Conservation (phyloP, 2,797 vertebrate genomes). For the Pipistrellus kuhlii region DNA sequence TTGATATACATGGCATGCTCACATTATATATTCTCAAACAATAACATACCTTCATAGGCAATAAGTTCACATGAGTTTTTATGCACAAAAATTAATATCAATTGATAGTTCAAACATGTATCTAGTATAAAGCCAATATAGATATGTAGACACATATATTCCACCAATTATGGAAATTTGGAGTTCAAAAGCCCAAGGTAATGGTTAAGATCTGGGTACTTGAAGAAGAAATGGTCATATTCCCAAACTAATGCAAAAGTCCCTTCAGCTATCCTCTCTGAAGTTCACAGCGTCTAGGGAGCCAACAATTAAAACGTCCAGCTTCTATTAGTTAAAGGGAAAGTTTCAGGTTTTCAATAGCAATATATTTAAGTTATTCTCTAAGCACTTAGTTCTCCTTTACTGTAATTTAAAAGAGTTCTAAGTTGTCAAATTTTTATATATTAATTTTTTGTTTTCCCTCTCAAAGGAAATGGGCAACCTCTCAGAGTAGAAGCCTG, state of each 20-base stretch:
- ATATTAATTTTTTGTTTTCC: conserved; percentile 40
- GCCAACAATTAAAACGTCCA: not conserved
- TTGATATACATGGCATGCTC: not conserved
- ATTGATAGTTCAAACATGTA: not conserved
- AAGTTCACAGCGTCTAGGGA: not conserved
- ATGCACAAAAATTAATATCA: conserved; percentile 20
- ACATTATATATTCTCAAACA: conserved; percentile 46
- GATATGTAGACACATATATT: not conserved
- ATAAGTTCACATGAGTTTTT: not conserved
- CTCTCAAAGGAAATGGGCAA: not conserved
- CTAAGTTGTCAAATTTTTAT: conserved; percentile 5
- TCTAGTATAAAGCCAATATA: not conserved
- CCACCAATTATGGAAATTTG: not conserved
- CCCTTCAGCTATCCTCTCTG: not conserved
- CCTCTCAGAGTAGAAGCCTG: not conserved
- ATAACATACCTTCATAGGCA: not conserved
- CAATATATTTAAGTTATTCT: conserved; percentile 1
- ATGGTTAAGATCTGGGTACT: too few species aligned
- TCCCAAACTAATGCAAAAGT: too few species aligned
- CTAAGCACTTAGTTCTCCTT: conserved; percentile 35
- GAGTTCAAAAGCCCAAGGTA: too few species aligned
- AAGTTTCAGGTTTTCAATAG: conserved; percentile 42
- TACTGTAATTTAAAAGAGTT: not conserved
- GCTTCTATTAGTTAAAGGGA: not conserved
- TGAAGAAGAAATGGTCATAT: too few species aligned